Percentiles rank a stretch among this genome's conserved stretches.
Evolutionary conservation across 2,797 vertebrate genomes (phyloP).

Genomic region (Microcaecilia unicolor): DNA sequence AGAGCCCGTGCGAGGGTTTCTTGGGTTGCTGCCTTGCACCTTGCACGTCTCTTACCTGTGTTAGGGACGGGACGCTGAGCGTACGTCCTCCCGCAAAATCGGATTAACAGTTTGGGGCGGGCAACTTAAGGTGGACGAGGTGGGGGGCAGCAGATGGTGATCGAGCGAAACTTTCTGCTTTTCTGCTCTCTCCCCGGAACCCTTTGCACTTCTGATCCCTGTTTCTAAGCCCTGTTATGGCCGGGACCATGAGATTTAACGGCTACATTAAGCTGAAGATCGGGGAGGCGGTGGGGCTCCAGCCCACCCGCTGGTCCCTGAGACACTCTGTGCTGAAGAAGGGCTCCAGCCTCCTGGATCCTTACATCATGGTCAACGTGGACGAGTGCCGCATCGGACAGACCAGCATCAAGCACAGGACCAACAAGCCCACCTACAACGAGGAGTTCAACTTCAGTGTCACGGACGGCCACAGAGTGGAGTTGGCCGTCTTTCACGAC

Average conservation of each 20-base stretch:
- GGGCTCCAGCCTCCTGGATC: conserved; percentile 67
- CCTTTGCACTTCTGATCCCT: too few species aligned
- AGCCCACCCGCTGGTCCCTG: conserved; percentile 81
- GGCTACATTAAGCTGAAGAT: conserved; percentile 84
- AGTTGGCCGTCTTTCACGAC: conserved; percentile 88
- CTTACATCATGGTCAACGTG: conserved; percentile 90
- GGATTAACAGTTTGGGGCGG: too few species aligned
- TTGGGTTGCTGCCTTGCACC: too few species aligned
- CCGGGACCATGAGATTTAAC: conserved; percentile 81
- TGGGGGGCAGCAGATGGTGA: not conserved
- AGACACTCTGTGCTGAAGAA: conserved; percentile 87
- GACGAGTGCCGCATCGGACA: conserved; percentile 86
- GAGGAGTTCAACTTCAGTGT: conserved; percentile 85
- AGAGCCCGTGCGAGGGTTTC: too few species aligned
- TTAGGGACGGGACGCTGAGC: conserved; percentile 11
- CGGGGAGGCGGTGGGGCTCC: conserved; percentile 85
- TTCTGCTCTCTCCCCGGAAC: too few species aligned
- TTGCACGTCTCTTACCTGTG: too few species aligned
- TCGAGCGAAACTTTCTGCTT: too few species aligned
- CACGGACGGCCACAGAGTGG: conserved; percentile 69
- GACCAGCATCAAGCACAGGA: conserved; percentile 87
- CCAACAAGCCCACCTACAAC: conserved; percentile 88
- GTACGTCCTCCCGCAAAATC: not conserved
- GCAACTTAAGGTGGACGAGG: not conserved
- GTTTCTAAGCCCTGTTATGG: too few species aligned